Conservation (phyloP, 2,797 vertebrate genomes). For the Tragopan temminckii region DNA sequence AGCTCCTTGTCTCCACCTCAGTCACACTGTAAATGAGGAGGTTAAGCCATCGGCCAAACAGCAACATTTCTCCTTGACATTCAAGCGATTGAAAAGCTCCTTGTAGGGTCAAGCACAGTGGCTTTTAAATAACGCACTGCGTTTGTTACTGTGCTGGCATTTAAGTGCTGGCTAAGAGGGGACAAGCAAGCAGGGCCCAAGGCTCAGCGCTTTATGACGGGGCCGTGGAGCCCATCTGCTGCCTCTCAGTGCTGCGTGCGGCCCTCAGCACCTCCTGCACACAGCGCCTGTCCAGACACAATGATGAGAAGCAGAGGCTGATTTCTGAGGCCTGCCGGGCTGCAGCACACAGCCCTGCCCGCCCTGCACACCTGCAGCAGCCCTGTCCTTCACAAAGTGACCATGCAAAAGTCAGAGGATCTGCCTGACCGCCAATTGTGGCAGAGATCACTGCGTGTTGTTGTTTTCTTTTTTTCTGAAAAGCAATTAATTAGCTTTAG, state of each 20-base stretch:
- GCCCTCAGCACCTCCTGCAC: neutral
- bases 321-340: neutral
- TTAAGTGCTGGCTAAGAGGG: constrained; percentile 18
- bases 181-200: neutral
- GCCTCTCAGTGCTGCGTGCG: neutral
- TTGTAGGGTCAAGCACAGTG: constrained; percentile 32
- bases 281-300: neutral
- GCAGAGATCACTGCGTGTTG: neutral
- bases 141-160: constrained; percentile 34
- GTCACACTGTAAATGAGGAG: neutral
- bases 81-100: neutral
- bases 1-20: neutral
- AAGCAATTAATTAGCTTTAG: constrained; percentile 19
- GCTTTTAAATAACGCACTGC: constrained; percentile 50
- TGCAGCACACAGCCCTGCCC: neutral
- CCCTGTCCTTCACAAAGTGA: rapidly evolving
- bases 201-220: neutral
- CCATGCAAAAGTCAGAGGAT: neutral
- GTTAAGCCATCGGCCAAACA: neutral
- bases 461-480: rapidly evolving
- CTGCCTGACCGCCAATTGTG: neutral
- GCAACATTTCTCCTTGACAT: constrained; percentile 37
- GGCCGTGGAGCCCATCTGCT: neutral
- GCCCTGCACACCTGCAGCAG: rapidly evolving
- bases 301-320: neutral